Conservation (phyloP, 2,888 invertebrate species). For the Cotesia congregata region DNA sequence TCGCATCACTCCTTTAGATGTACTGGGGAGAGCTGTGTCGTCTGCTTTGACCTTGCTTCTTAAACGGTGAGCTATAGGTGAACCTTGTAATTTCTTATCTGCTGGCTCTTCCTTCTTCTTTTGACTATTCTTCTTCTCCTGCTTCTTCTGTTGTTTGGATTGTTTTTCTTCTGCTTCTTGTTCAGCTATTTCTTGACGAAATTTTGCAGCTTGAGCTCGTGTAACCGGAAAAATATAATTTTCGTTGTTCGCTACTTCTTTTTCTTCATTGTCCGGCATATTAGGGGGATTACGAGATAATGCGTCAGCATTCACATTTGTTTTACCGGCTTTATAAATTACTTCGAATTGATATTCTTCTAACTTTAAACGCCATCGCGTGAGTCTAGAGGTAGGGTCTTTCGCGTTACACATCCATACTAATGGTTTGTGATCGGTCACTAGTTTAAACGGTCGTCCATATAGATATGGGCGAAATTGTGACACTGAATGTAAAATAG, state of each 20-base stretch:
- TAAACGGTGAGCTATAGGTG: too few species aligned
- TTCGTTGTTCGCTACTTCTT: neutral
- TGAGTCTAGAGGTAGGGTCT: slow-evolving; percentile 41
- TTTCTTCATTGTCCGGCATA: neutral
- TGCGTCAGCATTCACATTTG: neutral
- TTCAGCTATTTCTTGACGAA: too few species aligned
- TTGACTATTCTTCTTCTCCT: too few species aligned
- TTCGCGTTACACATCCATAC: slow-evolving; percentile 38
- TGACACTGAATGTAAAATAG: slow-evolving; percentile 30
- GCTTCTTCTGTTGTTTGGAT: too few species aligned
- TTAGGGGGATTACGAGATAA: neutral
- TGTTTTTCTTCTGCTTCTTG: too few species aligned
- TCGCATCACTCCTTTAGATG: too few species aligned
- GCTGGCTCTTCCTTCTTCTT: too few species aligned
- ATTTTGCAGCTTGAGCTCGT: too few species aligned
- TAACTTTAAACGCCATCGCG: slow-evolving; percentile 40
- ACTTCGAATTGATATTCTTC: slow-evolving; percentile 44
- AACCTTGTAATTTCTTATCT: too few species aligned
- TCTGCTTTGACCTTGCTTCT: too few species aligned
- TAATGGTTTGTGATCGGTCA: slow-evolving; percentile 43
- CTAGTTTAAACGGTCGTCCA: slow-evolving; percentile 37
- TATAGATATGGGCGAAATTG: slow-evolving; percentile 44
- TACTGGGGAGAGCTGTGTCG: too few species aligned
- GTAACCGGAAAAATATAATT: too few species aligned
- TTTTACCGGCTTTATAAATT: slow-evolving; percentile 29